phyloP scores from a whole-genome alignment of 2,113 vertebrate species.

The Peromyscus polionotus region DNA sequence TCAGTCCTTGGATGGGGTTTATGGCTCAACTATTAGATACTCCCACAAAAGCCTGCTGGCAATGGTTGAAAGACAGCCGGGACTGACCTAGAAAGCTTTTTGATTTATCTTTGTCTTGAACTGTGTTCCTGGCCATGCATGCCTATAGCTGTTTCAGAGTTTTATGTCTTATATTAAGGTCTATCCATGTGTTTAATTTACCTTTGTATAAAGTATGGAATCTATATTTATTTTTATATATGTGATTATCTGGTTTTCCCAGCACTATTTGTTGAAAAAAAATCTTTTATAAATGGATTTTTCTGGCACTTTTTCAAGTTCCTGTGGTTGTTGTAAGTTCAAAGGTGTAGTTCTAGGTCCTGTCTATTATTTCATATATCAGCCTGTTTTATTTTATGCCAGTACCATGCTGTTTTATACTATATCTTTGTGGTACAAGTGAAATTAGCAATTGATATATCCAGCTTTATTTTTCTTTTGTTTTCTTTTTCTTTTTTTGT shows the following conservation, averaged over 20 bases:
- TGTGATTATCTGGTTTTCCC: not conserved
- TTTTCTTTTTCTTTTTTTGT: not conserved
- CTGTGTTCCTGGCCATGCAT: not conserved
- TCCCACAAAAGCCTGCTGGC: too few relatives aligned
- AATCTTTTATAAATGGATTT: not conserved
- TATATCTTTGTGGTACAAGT: fast-evolving
- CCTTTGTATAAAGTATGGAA: not conserved
- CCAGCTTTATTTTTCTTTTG: not conserved
- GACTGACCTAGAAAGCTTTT: not conserved
- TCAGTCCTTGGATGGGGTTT: too few relatives aligned
- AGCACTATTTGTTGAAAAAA: not conserved
- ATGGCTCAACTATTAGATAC: too few relatives aligned
- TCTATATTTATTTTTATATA: not conserved
- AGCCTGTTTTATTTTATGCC: not conserved
- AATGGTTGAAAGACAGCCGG: too few relatives aligned
- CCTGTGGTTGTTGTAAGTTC: too few relatives aligned
- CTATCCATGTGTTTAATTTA: not conserved
- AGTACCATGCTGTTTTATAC: not conserved
- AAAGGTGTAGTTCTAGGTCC: not conserved
- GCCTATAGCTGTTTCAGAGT: not conserved
- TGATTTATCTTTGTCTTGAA: not conserved
- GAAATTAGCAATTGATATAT: not conserved
- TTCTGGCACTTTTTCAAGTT: not conserved
- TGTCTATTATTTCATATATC: not conserved
- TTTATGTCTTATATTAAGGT: not conserved